Conservation (phyloP, 2,888 invertebrate genomes). For the Suillia variegata region DNA sequence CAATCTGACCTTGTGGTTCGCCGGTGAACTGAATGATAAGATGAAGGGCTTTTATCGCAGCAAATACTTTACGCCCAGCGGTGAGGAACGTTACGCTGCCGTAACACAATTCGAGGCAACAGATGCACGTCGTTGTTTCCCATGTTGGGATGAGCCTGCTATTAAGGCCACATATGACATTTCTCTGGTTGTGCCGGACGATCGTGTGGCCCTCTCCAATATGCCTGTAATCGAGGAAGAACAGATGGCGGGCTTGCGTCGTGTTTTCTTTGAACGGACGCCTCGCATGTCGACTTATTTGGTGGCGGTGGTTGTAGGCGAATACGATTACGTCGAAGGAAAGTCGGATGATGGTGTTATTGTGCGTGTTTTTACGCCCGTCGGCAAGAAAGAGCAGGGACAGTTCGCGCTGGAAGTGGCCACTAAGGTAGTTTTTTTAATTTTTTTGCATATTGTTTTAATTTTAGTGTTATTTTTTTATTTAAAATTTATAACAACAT, state of each 20-base stretch:
- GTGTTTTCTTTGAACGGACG: conserved; percentile 76
- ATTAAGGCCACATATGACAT: conserved; percentile 95
- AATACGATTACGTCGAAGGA: conserved; percentile 91
- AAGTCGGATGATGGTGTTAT: conserved; percentile 80
- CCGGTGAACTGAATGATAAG: conserved; percentile 88
- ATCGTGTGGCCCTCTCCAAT: conserved; percentile 88
- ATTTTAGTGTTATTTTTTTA: no score
- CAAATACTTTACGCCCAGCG: conserved; percentile 76
- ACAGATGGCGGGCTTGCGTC: conserved; percentile 62
- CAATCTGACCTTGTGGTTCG: conserved; percentile 72
- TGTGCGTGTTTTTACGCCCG: conserved; percentile 84
- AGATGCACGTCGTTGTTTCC: conserved; percentile 91
- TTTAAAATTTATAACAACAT: no score
- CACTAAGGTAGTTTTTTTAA: no score
- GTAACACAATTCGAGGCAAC: conserved; percentile 93
- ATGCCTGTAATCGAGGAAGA: conserved; percentile 72
- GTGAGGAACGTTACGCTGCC: conserved; percentile 81
- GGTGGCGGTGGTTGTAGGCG: conserved; percentile 91
- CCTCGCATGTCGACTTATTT: conserved; percentile 96
- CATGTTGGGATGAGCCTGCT: conserved; percentile 98
- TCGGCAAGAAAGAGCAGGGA: conserved; percentile 91
- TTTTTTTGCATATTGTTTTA: no score
- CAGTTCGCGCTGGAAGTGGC: conserved; percentile 90
- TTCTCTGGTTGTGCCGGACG: conserved; percentile 78
- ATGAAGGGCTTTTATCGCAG: conserved; percentile 96